These are phyloP conservation scores for Istiophorus platypterus DNA, from an alignment of 2,113 vertebrate genomes.

Conservation along the genomic window DNA sequence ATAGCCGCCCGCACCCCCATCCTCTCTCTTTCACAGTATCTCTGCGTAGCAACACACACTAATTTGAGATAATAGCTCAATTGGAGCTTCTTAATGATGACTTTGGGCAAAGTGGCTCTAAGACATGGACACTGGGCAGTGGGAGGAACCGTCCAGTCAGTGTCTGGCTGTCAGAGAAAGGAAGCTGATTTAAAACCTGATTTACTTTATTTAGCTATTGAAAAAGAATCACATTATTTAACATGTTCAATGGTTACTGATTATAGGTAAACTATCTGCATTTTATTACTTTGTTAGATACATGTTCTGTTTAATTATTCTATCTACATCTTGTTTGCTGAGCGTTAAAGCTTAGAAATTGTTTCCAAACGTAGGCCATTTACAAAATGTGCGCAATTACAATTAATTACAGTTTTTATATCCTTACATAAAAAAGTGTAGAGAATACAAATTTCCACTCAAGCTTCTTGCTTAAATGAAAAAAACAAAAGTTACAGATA, in stretches of 20 bases:
- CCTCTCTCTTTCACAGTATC: conserved; percentile 24
- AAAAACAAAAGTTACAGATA: not conserved
- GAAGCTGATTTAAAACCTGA: conserved; percentile 28
- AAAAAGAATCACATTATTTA: not conserved
- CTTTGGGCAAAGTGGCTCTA: conserved; percentile 79
- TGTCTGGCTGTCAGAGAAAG: not conserved
- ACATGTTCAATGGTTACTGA: not conserved
- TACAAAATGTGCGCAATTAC: no score
- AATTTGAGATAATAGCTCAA: conserved; percentile 87
- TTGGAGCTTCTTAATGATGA: conserved; percentile 84
- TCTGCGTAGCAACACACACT: conserved; percentile 77
- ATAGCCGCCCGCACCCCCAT: conserved; percentile 22
- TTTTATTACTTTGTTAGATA: not conserved
- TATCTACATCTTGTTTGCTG: not conserved
- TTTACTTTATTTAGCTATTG: not conserved
- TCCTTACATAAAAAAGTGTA: not conserved
- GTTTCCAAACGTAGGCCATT: no score
- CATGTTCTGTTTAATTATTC: not conserved
- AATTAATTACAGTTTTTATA: not conserved
- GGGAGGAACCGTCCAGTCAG: conserved; percentile 13
- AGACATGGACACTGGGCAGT: conserved; percentile 74
- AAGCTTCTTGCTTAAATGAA: not conserved
- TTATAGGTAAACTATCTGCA: not conserved
- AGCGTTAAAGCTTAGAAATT: no score
- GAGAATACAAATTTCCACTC: not conserved